Conservation (phyloP, 2,797 vertebrate species). For the Cyclopterus lumpus region DNA sequence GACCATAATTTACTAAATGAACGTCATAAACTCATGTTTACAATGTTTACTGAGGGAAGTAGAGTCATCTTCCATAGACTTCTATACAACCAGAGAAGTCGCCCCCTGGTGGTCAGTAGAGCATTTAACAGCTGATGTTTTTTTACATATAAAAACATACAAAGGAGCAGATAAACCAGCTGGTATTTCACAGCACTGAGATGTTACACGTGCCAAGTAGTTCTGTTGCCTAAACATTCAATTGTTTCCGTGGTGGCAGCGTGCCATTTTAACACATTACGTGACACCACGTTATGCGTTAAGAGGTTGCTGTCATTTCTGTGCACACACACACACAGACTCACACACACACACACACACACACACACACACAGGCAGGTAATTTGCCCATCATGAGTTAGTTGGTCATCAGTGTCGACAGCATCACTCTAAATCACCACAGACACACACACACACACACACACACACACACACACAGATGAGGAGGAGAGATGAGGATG, state of each 20-base stretch:
- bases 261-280: not conserved
- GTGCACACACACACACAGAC: constrained; percentile 9
- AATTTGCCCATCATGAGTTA: constrained; percentile 39
- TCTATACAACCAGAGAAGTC: not conserved
- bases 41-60: too few relatives aligned
- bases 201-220: not conserved
- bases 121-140: not conserved
- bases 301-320: not conserved
- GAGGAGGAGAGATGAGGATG: constrained; percentile 64
- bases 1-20: too few relatives aligned
- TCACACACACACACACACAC: constrained; percentile 11
- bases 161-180: not conserved
- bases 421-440: constrained; percentile 54
- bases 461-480: constrained; percentile 13
- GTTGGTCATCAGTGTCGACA: constrained; percentile 51
- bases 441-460: constrained; percentile 6
- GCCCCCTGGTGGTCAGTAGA: not conserved
- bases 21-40: too few relatives aligned
- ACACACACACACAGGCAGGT: constrained; percentile 17
- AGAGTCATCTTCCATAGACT: not conserved
- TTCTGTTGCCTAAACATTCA: not conserved
- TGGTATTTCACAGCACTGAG: too few relatives aligned
- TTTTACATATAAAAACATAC: not conserved
- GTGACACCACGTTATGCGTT: not conserved
- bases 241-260: not conserved